phyloP scores from a whole-genome alignment of 2,888 invertebrate species.

The Agrypnus murinus region DNA sequence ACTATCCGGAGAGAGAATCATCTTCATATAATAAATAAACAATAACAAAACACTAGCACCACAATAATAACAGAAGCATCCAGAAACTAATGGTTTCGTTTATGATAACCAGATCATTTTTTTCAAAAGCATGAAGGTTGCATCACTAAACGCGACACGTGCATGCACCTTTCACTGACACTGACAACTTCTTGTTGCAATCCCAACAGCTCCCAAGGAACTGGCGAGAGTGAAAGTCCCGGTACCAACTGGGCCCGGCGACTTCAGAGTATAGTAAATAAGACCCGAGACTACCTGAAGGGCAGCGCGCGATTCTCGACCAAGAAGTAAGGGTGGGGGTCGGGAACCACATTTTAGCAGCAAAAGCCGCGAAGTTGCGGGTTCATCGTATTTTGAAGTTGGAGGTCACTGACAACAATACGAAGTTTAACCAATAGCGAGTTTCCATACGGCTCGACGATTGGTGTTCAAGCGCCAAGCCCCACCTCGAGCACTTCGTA shows the following conservation, averaged over 20 bases:
- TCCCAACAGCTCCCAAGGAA: constrained; percentile 65
- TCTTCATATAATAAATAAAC: constrained; percentile 62
- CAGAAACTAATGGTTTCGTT: background rate
- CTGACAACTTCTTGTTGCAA: constrained; percentile 51
- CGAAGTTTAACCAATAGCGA: constrained; percentile 72
- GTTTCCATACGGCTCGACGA: constrained; percentile 68
- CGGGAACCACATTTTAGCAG: constrained; percentile 72
- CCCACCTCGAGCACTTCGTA: constrained; percentile 59
- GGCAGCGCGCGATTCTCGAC: constrained; percentile 68
- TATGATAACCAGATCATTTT: background rate
- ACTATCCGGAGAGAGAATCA: constrained; percentile 82
- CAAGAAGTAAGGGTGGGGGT: constrained; percentile 66
- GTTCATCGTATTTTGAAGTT: constrained; percentile 87
- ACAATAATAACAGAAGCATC: constrained; percentile 16
- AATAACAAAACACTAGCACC: constrained; percentile 37
- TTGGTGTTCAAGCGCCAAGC: constrained; percentile 70
- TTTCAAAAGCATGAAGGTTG: constrained; percentile 17
- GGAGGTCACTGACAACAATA: constrained; percentile 89
- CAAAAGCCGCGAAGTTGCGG: constrained; percentile 76
- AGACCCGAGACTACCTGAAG: constrained; percentile 69
- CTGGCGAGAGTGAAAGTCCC: constrained; percentile 72
- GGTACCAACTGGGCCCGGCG: constrained; percentile 69
- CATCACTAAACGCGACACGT: constrained; percentile 40
- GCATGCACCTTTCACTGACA: constrained; percentile 53
- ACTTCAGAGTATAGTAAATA: constrained; percentile 70